These are phyloP conservation scores for Anthopleura xanthogrammica DNA, from an alignment of 92 coral and sea anemone genomes.

Conservation along the genomic window DNA sequence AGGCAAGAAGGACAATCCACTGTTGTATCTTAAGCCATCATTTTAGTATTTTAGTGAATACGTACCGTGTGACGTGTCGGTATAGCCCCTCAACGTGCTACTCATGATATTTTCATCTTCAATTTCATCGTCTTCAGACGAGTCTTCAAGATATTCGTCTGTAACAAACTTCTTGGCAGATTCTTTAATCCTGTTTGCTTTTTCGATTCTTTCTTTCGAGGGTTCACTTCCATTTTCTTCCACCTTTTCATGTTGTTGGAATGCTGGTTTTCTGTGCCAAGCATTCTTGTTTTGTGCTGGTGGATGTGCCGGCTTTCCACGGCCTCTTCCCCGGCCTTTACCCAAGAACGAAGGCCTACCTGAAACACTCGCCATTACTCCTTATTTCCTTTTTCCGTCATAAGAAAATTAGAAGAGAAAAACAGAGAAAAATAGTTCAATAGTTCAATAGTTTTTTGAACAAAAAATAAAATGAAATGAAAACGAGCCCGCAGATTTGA, in stretches of 20 bases:
- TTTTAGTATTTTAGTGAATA: neutral
- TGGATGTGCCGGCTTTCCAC: slow-evolving; percentile 24
- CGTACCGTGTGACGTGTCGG: slow-evolving; percentile 58
- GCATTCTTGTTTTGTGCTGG: neutral
- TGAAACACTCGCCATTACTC: slow-evolving; percentile 41
- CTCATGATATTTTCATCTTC: slow-evolving; percentile 80
- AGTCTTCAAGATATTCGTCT: slow-evolving; percentile 68
- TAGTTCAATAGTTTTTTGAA: too few relatives aligned
- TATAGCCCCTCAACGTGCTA: slow-evolving; percentile 72
- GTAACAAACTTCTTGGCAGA: slow-evolving; percentile 68
- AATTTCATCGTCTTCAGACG: slow-evolving; percentile 91
- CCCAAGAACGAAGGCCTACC: slow-evolving; percentile 86
- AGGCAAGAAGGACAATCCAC: neutral
- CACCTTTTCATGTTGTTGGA: neutral
- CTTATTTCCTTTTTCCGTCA: neutral
- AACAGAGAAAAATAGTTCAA: neutral
- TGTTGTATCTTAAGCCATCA: too few relatives aligned
- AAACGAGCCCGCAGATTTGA: neutral
- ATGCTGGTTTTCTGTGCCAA: slow-evolving; percentile 12
- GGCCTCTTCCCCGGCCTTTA: slow-evolving; percentile 93
- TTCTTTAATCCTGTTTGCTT: slow-evolving; percentile 77
- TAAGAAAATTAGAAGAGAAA: neutral
- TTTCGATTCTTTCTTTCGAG: slow-evolving; percentile 64
- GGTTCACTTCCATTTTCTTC: slow-evolving; percentile 13
- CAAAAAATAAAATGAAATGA: neutral